Evolutionary conservation across 2,797 vertebrate genomes (phyloP).

Genomic region (Iguana delicatissima): DNA sequence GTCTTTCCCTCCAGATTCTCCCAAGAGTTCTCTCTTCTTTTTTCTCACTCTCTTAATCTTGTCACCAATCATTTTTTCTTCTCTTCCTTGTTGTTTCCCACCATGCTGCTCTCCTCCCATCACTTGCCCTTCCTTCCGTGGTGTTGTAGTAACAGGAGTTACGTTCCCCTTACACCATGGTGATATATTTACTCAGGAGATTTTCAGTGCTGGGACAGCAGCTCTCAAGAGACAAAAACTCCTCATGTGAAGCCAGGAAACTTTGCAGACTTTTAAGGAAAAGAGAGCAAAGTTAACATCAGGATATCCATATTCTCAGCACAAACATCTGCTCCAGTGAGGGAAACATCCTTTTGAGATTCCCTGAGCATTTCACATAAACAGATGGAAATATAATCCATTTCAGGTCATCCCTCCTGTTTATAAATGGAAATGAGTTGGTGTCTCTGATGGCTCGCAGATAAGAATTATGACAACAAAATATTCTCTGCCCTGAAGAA

Average conservation of each 20-base stretch:
- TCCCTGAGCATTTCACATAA: slow-evolving; percentile 33
- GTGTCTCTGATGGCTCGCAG: slow-evolving; percentile 8
- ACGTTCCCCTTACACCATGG: not conserved
- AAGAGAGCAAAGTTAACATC: not conserved
- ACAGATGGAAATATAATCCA: slow-evolving; percentile 49
- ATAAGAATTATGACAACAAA: slow-evolving; percentile 1
- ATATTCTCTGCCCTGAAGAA: not conserved
- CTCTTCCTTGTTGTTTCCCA: not conserved
- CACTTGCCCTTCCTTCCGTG: not conserved
- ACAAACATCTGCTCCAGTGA: not conserved
- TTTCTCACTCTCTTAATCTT: not conserved
- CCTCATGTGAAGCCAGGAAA: slow-evolving; percentile 5
- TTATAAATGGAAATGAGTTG: slow-evolving; percentile 54
- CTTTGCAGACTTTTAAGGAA: slow-evolving; percentile 25
- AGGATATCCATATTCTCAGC: not conserved
- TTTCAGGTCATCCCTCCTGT: slow-evolving; percentile 55
- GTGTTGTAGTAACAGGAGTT: not conserved
- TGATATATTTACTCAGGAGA: not conserved
- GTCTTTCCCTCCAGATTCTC: not conserved
- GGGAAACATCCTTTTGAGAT: slow-evolving; percentile 1
- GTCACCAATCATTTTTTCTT: not conserved
- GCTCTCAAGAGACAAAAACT: not conserved
- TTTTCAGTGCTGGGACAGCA: not conserved
- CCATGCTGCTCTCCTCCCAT: not conserved
- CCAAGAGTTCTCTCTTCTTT: not conserved